Base-by-base conservation (phyloP, 2,888 invertebrate species). In the Caenorhabditis afra region DNA sequence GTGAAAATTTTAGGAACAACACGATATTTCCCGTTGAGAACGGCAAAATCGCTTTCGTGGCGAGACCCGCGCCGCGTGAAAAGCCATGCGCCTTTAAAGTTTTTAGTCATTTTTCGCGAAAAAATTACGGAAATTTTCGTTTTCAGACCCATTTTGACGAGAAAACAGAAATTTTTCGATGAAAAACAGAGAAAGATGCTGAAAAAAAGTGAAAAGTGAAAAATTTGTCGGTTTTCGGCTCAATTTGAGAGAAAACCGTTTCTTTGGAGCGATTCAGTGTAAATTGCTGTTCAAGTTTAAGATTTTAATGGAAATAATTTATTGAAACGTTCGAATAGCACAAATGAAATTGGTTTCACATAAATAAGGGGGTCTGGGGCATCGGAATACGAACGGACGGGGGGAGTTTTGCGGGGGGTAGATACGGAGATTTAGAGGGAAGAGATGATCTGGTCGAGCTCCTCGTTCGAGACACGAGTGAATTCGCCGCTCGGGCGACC, bases 401-500 rank as follows among this genome's bases (percentile, higher is more conserved):
- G 39, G 22, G 39, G 41, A 8, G 16, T 37, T 18, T 18, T 1
- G 18, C 11, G 11, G 22, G 29, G n/a, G 44, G 7, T n/a, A 41
- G 35, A 22, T 37, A 35, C 35, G 29, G 16, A 18, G 64, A 47
- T n/a, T 79, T 79, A 83, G 47, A 83, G 79, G 11, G 83, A 73
- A 10, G 58, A 49, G 52, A 85, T 85, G 39, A 85, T 82, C 50
- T 79, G 70, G 18, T 85, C 85, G 22, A 85, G 71, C 50, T 81
- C 81, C 4, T 80, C 78, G 59, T 84, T 81, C 1, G 84, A 71
- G 22, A 85, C 81, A 52, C 84, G 71, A 20, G 81, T 79, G 77
- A 85, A 85, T 4, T 75, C 67, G n/a, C 85, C 85, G 23, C 83
- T 78, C 64, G 76, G 76, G 35, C 84, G 83, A n/a, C 88, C 87